Evolutionary conservation across 2,888 invertebrate genomes (phyloP).

Genomic region (Limnephilus marmoratus): DNA sequence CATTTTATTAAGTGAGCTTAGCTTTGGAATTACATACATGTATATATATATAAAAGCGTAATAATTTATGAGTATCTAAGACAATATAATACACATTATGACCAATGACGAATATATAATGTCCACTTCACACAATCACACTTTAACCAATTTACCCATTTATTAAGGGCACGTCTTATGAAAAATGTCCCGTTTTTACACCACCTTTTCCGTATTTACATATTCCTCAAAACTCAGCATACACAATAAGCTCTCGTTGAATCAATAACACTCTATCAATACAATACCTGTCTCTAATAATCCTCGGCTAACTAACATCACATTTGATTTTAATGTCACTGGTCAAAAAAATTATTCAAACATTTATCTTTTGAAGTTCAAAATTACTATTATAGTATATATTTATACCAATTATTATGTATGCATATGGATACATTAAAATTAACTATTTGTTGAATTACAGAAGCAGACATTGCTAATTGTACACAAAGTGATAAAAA

Average conservation of each 20-base stretch:
- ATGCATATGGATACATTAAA: background rate
- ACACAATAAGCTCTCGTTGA: background rate
- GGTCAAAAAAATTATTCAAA: constrained; percentile 18
- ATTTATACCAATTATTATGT: background rate
- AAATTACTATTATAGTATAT: constrained; percentile 7
- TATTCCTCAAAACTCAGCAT: background rate
- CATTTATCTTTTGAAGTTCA: background rate
- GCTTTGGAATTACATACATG: background rate
- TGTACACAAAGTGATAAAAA: constrained; percentile 29
- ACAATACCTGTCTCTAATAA: background rate
- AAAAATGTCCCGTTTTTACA: constrained; percentile 12
- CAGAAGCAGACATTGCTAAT: constrained; percentile 36
- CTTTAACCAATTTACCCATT: background rate
- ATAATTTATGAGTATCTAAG: constrained; percentile 17
- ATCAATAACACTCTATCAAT: background rate
- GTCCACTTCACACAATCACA: background rate
- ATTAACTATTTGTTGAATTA: constrained; percentile 17
- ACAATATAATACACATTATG: constrained; percentile 31
- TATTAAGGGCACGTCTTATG: background rate
- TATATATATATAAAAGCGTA: background rate
- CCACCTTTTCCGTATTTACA: background rate
- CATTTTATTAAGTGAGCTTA: background rate
- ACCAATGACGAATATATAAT: constrained; percentile 6
- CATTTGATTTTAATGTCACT: constrained; percentile 35
- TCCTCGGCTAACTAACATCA: background rate